These are phyloP conservation scores for Lates japonicus DNA, from an alignment of 2,797 vertebrate species.

Conservation along the genomic window DNA sequence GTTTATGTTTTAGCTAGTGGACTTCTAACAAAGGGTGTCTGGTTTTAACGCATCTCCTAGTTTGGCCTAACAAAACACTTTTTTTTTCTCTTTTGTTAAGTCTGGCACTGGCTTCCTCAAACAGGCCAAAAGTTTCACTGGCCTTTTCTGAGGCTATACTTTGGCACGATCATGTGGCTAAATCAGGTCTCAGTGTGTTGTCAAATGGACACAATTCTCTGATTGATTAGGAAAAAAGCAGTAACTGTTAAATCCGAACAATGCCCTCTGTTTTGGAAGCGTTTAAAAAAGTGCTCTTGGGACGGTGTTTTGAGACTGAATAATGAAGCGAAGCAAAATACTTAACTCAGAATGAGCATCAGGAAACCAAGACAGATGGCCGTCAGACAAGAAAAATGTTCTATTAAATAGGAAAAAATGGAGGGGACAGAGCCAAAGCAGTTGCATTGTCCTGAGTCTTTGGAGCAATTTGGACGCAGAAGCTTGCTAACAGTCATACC, in stretches of 20 bases:
- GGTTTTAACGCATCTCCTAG: constrained; percentile 9
- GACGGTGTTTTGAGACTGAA: constrained; percentile 36
- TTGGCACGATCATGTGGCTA: neutral
- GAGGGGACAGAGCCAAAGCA: constrained; percentile 49
- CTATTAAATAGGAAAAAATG: constrained; percentile 43
- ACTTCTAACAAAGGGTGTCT: constrained; percentile 31
- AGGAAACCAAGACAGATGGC: constrained; percentile 35
- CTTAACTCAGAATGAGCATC: constrained; percentile 30
- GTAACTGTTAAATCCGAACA: constrained; percentile 56
- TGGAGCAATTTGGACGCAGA: constrained; percentile 57
- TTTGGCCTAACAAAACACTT: constrained; percentile 1
- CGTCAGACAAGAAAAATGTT: constrained; percentile 48
- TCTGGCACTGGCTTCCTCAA: neutral
- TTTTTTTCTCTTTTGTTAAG: constrained; percentile 7
- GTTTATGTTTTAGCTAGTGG: constrained; percentile 51
- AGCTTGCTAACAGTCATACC: constrained; percentile 42
- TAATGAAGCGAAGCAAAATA: constrained; percentile 1
- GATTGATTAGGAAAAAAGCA: constrained; percentile 35
- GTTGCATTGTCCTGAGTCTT: constrained; percentile 41
- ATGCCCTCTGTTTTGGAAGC: constrained; percentile 55
- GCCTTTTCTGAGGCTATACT: neutral
- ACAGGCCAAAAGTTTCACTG: constrained; percentile 18
- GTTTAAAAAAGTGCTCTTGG: constrained; percentile 46
- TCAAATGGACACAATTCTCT: constrained; percentile 24
- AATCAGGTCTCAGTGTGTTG: constrained; percentile 27